These are phyloP conservation scores for Ameiurus melas DNA, from an alignment of 2,113 vertebrate species.

Conservation along the genomic window DNA sequence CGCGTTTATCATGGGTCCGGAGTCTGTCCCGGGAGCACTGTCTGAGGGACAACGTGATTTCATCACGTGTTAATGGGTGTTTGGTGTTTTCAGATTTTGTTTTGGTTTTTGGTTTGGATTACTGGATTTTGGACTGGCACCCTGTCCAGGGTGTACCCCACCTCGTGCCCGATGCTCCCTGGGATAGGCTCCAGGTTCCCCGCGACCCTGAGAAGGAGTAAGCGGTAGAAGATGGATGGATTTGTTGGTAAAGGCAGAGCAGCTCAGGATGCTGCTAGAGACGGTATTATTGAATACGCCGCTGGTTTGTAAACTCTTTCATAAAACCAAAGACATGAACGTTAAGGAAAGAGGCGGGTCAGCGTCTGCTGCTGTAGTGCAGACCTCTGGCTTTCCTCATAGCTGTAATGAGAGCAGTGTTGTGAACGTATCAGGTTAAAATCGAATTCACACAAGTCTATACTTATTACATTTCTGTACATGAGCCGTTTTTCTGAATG, in stretches of 20 bases:
- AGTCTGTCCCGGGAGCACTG: not conserved
- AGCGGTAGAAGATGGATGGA: no score
- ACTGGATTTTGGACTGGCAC: not conserved
- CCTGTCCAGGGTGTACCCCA: no score
- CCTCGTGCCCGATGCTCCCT: no score
- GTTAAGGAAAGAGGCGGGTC: not conserved
- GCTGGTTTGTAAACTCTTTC: constrained; percentile 19
- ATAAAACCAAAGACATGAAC: constrained; percentile 1
- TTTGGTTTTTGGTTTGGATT: not conserved
- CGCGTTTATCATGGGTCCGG: not conserved
- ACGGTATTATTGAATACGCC: not conserved
- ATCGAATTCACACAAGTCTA: constrained; percentile 6
- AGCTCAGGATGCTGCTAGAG: constrained; percentile 1
- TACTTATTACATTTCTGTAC: constrained; percentile 5
- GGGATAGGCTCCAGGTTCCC: no score
- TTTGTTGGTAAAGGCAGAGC: not conserved
- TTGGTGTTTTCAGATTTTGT: not conserved
- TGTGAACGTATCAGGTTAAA: not conserved
- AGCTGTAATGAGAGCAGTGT: not conserved
- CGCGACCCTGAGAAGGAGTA: no score
- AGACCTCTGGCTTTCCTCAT: constrained; percentile 25
- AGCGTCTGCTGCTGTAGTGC: not conserved
- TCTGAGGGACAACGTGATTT: not conserved
- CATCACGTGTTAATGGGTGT: no score
- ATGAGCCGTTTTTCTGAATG: not conserved